Evolutionary conservation across 2,888 invertebrate genomes (phyloP), one percentile per base, ranked within the genome.

Genomic region (Pocota personata): DNA sequence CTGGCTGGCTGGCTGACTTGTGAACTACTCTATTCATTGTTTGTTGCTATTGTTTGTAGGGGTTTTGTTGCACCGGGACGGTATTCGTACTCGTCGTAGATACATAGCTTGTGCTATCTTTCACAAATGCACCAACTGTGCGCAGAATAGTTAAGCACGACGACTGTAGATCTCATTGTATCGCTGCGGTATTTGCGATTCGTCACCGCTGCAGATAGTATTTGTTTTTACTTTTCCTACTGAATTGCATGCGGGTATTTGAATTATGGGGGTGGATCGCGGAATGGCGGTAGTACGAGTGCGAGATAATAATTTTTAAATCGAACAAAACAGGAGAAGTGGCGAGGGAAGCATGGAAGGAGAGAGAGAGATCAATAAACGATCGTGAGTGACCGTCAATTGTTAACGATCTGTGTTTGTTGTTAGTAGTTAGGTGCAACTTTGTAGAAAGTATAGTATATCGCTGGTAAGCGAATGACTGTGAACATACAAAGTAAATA

Each of bases 311-410:
- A 55, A 75, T 58, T 71, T 35, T 57, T 40, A 43, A 50, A 30
- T 10, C 14, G 37, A 7, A n/a, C 8, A 40, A 10, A n/a, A n/a
- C n/a, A n/a, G 55, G 8, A 16, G n/a, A 14, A 24, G 27, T 0
- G 21, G n/a, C 12, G 14, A 7, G 21, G 16, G 0, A n/a, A 10
- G 27, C n/a, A 7, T 12, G 55, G 24, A n/a, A 10, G 12, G 43
- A 40, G 12, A 3, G 19, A 52, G 57, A 46, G 64, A 76, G 84
- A 84, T 84, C 84, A 84, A 84, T 84, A 84, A 83, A 83, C 83
- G 83, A 50, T 79, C 82, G 46, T 55, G 77, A 73, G 62, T 79
- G 79, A 69, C 78, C 83, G 62, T 69, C 83, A 79, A 79, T 69
- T 64, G 46, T 50, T 57, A 79, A 64, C 78, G 64, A 79, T 50